Evolutionary conservation across 2,797 vertebrate genomes (phyloP).

Genomic region (Sebastes itinus): DNA sequence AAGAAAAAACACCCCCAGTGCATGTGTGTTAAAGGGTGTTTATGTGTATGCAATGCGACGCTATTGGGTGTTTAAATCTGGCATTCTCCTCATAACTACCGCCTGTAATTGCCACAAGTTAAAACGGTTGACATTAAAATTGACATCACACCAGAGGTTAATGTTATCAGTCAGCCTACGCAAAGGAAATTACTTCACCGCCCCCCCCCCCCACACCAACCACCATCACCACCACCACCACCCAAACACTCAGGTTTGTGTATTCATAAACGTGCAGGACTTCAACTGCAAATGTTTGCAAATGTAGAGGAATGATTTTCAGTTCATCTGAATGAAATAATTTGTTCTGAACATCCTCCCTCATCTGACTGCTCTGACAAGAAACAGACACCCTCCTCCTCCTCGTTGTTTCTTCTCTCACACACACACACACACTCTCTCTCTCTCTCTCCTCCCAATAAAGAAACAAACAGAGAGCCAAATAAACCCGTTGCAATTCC

Average conservation of each 20-base stretch:
- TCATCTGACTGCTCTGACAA: slow-evolving; percentile 65
- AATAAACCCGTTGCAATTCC: slow-evolving; percentile 77
- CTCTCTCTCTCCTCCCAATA: slow-evolving; percentile 64
- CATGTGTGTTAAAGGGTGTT: slow-evolving; percentile 1
- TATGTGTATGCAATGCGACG: not conserved
- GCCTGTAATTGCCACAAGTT: slow-evolving; percentile 49
- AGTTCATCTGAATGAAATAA: slow-evolving; percentile 71
- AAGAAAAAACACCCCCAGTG: not conserved
- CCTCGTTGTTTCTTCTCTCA: not conserved
- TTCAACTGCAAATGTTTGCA: slow-evolving; percentile 63
- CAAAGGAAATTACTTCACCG: slow-evolving; percentile 40
- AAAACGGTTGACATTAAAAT: slow-evolving; percentile 65
- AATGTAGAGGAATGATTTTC: slow-evolving; percentile 63
- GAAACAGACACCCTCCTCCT: slow-evolving; percentile 56
- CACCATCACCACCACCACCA: no score
- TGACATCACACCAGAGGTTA: slow-evolving; percentile 63
- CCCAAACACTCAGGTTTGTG: slow-evolving; percentile 25
- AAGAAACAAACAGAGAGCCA: slow-evolving; percentile 80
- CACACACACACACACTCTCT: not conserved
- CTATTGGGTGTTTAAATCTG: slow-evolving; percentile 31
- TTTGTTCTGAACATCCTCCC: slow-evolving; percentile 70
- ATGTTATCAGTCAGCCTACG: slow-evolving; percentile 57
- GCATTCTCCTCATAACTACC: slow-evolving; percentile 32
- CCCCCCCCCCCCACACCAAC: no score
- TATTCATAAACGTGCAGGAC: slow-evolving; percentile 31